Percentiles rank a stretch among this genome's conserved stretches.
phyloP scores from a whole-genome alignment of 2,113 vertebrate genomes.

The Columbina picui region DNA sequence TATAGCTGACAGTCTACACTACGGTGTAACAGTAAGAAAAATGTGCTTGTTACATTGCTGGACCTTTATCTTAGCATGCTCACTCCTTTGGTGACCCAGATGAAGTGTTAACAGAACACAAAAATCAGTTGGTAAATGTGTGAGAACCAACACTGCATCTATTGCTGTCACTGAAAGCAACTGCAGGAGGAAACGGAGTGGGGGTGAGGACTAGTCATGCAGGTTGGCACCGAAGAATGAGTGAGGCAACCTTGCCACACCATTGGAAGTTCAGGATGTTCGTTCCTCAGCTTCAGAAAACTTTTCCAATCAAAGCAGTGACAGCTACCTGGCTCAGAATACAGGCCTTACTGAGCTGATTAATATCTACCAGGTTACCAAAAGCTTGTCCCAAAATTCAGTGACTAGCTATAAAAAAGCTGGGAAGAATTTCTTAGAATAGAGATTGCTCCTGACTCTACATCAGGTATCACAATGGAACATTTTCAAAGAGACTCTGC shows the following conservation, averaged over 20 bases:
- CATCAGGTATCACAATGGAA: not conserved
- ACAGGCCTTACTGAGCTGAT: not conserved
- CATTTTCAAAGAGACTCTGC: not conserved
- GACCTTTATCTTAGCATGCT: slow-evolving; percentile 34
- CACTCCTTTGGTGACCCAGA: not conserved
- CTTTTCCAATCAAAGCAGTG: not conserved
- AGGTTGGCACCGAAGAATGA: not conserved
- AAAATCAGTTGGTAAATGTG: not conserved
- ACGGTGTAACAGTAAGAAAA: not conserved
- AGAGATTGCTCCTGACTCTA: not conserved
- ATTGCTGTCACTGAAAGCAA: not conserved
- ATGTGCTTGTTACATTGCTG: slow-evolving; percentile 11
- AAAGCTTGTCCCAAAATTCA: not conserved
- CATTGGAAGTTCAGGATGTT: accelerated
- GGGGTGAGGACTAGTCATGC: not conserved
- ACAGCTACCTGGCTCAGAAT: not conserved
- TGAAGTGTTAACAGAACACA: slow-evolving; percentile 30
- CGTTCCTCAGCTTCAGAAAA: not conserved
- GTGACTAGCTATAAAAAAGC: not conserved
- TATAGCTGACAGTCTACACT: not conserved
- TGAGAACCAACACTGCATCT: slow-evolving; percentile 9
- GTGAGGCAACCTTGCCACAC: accelerated
- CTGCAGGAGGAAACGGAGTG: not conserved
- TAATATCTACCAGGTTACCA: not conserved
- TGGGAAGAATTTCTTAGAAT: not conserved